Conservation (phyloP, 2,888 invertebrate genomes). For the Hedya salicella region DNA sequence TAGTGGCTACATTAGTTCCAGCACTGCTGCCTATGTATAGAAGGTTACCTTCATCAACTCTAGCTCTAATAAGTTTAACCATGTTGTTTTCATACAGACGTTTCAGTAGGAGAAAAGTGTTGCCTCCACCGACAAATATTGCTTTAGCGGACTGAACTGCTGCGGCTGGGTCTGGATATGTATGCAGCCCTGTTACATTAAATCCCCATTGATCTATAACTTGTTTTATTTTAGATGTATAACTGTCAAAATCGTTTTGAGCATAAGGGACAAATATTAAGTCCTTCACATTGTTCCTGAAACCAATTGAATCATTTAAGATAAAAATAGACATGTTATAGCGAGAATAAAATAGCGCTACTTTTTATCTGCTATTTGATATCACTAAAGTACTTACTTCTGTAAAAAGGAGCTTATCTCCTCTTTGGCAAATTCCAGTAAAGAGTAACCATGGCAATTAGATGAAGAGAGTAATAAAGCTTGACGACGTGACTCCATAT, state of each 20-base stretch:
- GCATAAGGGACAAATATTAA: conserved; percentile 92
- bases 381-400: conserved; percentile 75
- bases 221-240: conserved; percentile 85
- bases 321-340: no score
- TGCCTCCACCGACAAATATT: conserved; percentile 92
- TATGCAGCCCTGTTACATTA: conserved; percentile 88
- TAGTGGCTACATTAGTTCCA: conserved; percentile 93
- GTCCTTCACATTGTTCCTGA: conserved; percentile 86
- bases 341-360: no score
- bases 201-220: conserved; percentile 88
- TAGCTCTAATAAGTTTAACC: conserved; percentile 85
- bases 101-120: conserved; percentile 90
- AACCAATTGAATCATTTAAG: conserved; percentile 52
- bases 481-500: conserved; percentile 69
- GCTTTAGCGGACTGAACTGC: conserved; percentile 87
- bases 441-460: conserved; percentile 87
- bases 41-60: conserved; percentile 86
- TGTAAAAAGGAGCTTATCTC: conserved; percentile 86
- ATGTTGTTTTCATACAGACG: conserved; percentile 88
- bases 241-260: conserved; percentile 86
- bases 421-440: conserved; percentile 87
- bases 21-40: conserved; percentile 92
- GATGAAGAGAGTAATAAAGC: conserved; percentile 89
- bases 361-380: background rate
- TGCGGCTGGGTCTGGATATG: conserved; percentile 79